Percentiles rank a stretch among this genome's conserved stretches.
These are phyloP conservation scores for Hafferia zeledoni DNA, from an alignment of 2,797 vertebrate species.

Conservation along the genomic window DNA sequence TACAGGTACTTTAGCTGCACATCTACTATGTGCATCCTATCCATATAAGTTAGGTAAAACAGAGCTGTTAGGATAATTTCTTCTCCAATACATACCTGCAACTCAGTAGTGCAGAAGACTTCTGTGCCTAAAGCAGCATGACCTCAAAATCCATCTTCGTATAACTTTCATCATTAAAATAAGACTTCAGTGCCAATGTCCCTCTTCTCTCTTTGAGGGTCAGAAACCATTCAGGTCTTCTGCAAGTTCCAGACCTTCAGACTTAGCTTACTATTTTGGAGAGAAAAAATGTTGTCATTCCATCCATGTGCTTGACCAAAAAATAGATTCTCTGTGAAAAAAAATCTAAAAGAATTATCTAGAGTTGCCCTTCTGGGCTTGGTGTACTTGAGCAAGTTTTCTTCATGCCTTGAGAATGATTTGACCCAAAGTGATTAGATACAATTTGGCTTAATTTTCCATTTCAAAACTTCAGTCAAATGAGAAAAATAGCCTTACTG, in stretches of 20 bases:
- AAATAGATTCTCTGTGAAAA: neutral
- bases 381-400: neutral
- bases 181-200: neutral
- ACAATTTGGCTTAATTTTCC: neutral
- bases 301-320: rapidly evolving
- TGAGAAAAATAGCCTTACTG: neutral
- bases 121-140: neutral
- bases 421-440: neutral
- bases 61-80: neutral
- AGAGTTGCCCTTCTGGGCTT: neutral
- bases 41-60: neutral
- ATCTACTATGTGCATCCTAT: neutral
- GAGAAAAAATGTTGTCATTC: neutral
- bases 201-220: neutral
- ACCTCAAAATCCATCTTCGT: neutral
- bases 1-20: neutral
- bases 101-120: neutral
- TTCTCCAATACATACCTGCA: neutral
- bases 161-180: neutral
- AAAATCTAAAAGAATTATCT: neutral
- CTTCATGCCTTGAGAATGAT: neutral
- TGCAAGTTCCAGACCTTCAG: neutral
- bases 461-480: neutral
- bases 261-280: neutral
- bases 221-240: neutral